A percentile compares a stretch with the other conserved stretches of the same genome.
These are phyloP conservation scores for Sarcoramphus papa DNA, from an alignment of 2,797 vertebrate genomes.

Conservation along the genomic window DNA sequence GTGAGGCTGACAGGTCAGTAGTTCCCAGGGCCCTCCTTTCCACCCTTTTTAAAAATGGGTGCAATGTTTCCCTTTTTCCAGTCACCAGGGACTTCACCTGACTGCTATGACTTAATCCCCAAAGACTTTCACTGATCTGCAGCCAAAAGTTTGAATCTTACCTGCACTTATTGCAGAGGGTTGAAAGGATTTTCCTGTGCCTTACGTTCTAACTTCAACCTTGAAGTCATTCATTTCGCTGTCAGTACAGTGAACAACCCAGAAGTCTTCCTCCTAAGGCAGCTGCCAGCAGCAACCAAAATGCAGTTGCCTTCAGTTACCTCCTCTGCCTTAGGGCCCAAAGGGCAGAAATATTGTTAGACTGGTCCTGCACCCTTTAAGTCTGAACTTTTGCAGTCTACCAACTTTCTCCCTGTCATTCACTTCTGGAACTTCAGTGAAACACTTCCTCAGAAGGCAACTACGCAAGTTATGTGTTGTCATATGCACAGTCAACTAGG, in stretches of 20 bases:
- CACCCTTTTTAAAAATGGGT: not conserved
- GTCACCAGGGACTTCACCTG: not conserved
- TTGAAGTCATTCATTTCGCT: not conserved
- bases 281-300: not conserved
- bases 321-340: not conserved
- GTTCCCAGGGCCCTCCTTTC: not conserved
- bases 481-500: not conserved
- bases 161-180: not conserved
- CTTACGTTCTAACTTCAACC: not conserved
- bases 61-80: too few relatives aligned
- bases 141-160: not conserved
- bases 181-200: not conserved
- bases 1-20: not conserved
- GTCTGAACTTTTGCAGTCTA: not conserved
- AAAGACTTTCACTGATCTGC: not conserved
- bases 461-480: not conserved
- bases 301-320: not conserved
- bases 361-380: not conserved
- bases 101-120: not conserved
- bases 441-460: not conserved
- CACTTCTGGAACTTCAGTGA: not conserved
- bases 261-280: not conserved
- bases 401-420: not conserved
- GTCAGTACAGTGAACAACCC: not conserved
- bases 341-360: not conserved